phyloP scores from a whole-genome alignment of 2,797 vertebrate genomes.

The Lindbergichthys nudifrons region DNA sequence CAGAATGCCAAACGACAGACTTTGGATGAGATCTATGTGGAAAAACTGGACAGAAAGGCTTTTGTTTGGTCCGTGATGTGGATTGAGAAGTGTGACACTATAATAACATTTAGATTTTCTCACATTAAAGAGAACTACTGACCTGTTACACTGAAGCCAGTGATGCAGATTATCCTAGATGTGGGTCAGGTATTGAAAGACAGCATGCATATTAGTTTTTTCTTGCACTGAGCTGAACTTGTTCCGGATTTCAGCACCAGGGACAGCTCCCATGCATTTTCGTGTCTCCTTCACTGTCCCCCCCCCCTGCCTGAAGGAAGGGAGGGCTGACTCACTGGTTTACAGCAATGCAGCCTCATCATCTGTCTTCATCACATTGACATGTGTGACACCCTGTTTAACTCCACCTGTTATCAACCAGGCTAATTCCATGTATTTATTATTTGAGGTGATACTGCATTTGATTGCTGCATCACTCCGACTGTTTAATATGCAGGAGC shows the following conservation, averaged over 20 bases:
- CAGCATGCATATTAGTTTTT: neutral
- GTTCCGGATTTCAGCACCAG: slow-evolving; percentile 75
- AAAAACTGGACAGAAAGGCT: slow-evolving; percentile 22
- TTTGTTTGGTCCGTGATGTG: slow-evolving; percentile 42
- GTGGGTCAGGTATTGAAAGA: slow-evolving; percentile 38
- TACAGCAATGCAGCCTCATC: slow-evolving; percentile 80
- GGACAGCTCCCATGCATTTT: slow-evolving; percentile 74
- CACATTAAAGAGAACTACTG: slow-evolving; percentile 3
- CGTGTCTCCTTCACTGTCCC: neutral
- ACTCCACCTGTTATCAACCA: neutral
- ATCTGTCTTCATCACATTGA: slow-evolving; percentile 76
- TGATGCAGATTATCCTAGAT: slow-evolving; percentile 28
- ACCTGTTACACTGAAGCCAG: slow-evolving; percentile 19
- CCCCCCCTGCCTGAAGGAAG: slow-evolving; percentile 51
- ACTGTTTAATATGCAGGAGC: slow-evolving; percentile 74
- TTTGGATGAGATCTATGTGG: slow-evolving; percentile 38
- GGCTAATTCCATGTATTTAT: slow-evolving; percentile 17
- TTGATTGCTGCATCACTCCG: slow-evolving; percentile 60
- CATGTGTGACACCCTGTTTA: slow-evolving; percentile 32
- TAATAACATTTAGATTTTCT: neutral
- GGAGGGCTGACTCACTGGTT: slow-evolving; percentile 78
- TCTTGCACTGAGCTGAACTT: slow-evolving; percentile 35
- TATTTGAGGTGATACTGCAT: slow-evolving; percentile 35
- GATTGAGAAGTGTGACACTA: slow-evolving; percentile 12
- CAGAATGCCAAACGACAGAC: slow-evolving; percentile 54